Conservation (phyloP, 2,888 invertebrate species). For the Rhingia campestris region DNA sequence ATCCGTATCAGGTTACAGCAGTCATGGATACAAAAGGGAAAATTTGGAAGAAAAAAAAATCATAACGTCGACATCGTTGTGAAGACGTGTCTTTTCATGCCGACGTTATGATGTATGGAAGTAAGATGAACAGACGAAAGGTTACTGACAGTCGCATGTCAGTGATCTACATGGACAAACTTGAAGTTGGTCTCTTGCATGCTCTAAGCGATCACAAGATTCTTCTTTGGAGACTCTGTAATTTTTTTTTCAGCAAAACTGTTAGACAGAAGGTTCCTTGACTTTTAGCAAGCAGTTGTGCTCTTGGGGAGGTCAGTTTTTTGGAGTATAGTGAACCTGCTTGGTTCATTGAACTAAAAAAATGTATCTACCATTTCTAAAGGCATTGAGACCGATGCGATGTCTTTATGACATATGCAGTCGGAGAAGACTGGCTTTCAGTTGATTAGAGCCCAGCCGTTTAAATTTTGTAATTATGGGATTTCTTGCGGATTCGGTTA, state of each 20-base stretch:
- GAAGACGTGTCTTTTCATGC: not conserved
- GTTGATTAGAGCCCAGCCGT: constrained; percentile 17
- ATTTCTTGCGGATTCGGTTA: not conserved
- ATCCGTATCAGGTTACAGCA: constrained; percentile 33
- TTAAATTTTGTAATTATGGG: not conserved
- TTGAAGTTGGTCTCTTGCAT: constrained; percentile 2
- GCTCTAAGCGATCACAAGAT: constrained; percentile 16
- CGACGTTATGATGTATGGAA: constrained; percentile 3
- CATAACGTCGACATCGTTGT: constrained; percentile 1
- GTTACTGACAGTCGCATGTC: constrained; percentile 39
- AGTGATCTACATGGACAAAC: constrained; percentile 22
- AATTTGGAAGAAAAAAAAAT: not conserved
- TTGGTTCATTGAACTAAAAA: constrained; percentile 34
- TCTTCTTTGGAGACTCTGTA: not conserved
- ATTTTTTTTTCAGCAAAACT: not conserved
- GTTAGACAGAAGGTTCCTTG: constrained; percentile 37
- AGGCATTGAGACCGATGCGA: constrained; percentile 1
- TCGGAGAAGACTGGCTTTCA: constrained; percentile 2
- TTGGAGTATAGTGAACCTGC: not conserved
- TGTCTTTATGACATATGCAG: constrained; percentile 27
- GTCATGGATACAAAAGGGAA: constrained; percentile 37
- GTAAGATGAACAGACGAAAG: constrained; percentile 21
- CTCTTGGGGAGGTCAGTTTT: constrained; percentile 41
- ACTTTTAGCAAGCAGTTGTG: constrained; percentile 6
- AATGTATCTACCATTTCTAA: not conserved